phyloP scores from a whole-genome alignment of 2,888 invertebrate genomes.

The Oxystoma pomonae region DNA sequence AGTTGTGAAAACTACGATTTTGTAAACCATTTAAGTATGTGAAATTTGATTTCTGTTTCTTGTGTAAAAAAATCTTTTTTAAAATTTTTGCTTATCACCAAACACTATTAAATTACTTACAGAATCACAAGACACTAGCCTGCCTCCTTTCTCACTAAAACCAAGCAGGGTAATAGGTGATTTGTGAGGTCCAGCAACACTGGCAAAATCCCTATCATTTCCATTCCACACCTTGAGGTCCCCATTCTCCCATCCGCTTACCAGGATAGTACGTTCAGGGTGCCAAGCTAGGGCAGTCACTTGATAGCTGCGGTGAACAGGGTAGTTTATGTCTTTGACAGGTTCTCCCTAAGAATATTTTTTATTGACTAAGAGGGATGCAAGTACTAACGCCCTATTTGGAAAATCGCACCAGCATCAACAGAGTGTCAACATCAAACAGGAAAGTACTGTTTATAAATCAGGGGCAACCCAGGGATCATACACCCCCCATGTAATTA shows the following conservation, averaged over 20 bases:
- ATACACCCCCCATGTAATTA: too few species aligned
- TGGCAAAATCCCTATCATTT: conserved; percentile 60
- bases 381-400: too few species aligned
- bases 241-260: conserved; percentile 91
- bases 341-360: conserved; percentile 60
- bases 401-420: too few species aligned
- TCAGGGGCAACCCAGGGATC: too few species aligned
- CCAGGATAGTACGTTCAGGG: conserved; percentile 74
- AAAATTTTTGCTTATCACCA: background rate
- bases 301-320: conserved; percentile 72
- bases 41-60: background rate
- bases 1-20: background rate
- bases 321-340: conserved; percentile 70
- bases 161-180: conserved; percentile 62
- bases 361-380: too few species aligned
- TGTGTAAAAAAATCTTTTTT: background rate
- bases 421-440: too few species aligned
- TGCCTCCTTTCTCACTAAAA: conserved; percentile 77
- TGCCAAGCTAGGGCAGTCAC: conserved; percentile 87
- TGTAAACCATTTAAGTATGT: background rate
- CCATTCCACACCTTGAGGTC: conserved; percentile 82
- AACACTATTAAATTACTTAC: conserved; percentile 45
- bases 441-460: too few species aligned
- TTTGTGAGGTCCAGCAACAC: conserved; percentile 64
- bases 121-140: conserved; percentile 83